Conservation (phyloP, 1,140 invertebrate genomes). For the Bombus vancouverensis region DNA sequence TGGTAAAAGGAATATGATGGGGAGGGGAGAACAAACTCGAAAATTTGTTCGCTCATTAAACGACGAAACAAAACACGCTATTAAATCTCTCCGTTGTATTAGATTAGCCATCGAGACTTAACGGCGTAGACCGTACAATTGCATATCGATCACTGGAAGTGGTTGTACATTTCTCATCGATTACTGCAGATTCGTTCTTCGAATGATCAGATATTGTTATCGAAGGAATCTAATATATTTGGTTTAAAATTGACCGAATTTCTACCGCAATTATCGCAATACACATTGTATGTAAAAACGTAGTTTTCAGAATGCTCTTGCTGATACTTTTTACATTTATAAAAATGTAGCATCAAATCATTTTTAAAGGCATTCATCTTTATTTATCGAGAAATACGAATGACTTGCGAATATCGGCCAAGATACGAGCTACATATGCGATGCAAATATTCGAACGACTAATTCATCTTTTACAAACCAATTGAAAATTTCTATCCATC, state of each 20-base stretch:
- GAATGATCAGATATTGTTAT: background rate
- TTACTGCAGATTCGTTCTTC: background rate
- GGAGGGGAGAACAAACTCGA: background rate
- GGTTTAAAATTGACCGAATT: background rate
- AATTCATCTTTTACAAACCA: background rate
- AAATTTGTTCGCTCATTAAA: background rate
- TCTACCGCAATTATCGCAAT: background rate
- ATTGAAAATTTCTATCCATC: background rate
- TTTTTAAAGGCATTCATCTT: background rate
- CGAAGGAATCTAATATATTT: background rate
- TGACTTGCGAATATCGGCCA: background rate
- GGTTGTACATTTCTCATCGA: slow-evolving; percentile 47
- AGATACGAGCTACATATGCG: background rate
- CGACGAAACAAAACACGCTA: background rate
- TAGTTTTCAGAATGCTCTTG: slow-evolving; percentile 30
- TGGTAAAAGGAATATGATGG: background rate
- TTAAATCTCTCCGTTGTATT: background rate
- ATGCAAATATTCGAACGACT: background rate
- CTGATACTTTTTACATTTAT: slow-evolving; percentile 54
- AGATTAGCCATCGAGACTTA: slow-evolving; percentile 4
- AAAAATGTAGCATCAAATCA: slow-evolving; percentile 8
- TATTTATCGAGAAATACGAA: background rate
- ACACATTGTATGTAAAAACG: background rate
- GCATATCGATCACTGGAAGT: slow-evolving; percentile 54
- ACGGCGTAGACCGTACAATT: slow-evolving; percentile 35